phyloP scores from a whole-genome alignment of 2,888 invertebrate genomes.

The Archips crataeganus region DNA sequence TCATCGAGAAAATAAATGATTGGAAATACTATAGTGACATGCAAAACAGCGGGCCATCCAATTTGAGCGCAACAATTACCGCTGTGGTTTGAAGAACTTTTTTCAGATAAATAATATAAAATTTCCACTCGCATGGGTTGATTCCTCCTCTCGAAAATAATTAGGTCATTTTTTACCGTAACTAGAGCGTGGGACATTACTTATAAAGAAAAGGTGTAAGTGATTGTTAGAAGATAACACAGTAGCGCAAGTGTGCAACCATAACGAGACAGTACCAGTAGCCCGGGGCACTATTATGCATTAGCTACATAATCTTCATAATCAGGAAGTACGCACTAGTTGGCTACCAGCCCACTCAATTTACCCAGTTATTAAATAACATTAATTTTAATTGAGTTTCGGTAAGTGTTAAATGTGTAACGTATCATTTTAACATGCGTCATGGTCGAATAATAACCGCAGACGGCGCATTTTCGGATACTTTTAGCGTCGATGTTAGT shows the following conservation, averaged over 20 bases:
- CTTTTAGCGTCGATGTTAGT: background rate
- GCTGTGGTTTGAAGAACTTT: too few relatives aligned
- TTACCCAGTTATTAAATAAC: conserved; percentile 38
- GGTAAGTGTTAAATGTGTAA: conserved; percentile 38
- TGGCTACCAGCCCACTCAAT: conserved; percentile 15
- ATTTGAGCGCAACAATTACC: too few relatives aligned
- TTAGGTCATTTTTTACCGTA: too few relatives aligned
- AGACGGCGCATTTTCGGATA: background rate
- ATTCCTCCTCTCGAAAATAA: too few relatives aligned
- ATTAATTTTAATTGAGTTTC: conserved; percentile 33
- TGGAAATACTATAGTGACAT: too few relatives aligned
- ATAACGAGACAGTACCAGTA: conserved; percentile 1
- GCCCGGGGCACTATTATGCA: conserved; percentile 28
- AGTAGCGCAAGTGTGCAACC: conserved; percentile 3
- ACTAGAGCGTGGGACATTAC: too few relatives aligned
- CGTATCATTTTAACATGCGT: conserved; percentile 18
- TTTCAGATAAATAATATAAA: too few relatives aligned
- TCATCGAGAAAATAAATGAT: too few relatives aligned
- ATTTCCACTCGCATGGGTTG: too few relatives aligned
- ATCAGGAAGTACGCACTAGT: conserved; percentile 31
- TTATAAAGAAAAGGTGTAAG: background rate
- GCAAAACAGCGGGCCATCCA: too few relatives aligned
- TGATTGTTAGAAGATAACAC: background rate
- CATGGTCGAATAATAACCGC: background rate
- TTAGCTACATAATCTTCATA: conserved; percentile 25